These are phyloP conservation scores for Philopotamus ludificatus DNA, from an alignment of 1,140 invertebrate species.

Conservation along the genomic window DNA sequence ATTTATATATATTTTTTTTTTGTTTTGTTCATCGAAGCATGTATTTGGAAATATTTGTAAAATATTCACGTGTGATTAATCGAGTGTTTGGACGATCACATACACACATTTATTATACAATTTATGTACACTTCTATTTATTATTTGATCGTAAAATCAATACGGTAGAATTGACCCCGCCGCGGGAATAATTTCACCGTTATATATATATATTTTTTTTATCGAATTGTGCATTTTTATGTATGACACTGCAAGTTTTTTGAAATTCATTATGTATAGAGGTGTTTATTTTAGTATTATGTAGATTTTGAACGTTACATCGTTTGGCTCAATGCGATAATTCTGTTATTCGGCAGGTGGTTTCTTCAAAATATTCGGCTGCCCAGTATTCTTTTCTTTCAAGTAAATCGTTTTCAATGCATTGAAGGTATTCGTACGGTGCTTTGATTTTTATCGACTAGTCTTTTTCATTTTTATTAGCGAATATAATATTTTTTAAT, in stretches of 20 bases:
- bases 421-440: constrained; percentile 36
- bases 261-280: not conserved
- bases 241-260: not conserved
- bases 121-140: too few relatives aligned
- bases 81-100: too few relatives aligned
- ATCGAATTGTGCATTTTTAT: too few relatives aligned
- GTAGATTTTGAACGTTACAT: too few relatives aligned
- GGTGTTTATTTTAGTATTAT: not conserved
- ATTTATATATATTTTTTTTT: constrained; percentile 8
- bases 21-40: not conserved
- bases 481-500: too few relatives aligned
- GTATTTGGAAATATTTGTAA: not conserved
- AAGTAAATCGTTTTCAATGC: constrained; percentile 46
- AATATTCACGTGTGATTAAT: not conserved
- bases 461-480: not conserved
- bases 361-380: constrained; percentile 57
- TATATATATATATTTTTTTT: too few relatives aligned
- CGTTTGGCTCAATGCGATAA: not conserved
- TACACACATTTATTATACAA: too few relatives aligned
- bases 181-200: too few relatives aligned
- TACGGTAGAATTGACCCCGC: too few relatives aligned
- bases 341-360: constrained; percentile 57
- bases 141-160: too few relatives aligned
- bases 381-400: constrained; percentile 57
- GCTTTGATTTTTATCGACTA: not conserved